phyloP scores from a whole-genome alignment of 2,797 vertebrate genomes.

The Hemitrygon akajei region DNA sequence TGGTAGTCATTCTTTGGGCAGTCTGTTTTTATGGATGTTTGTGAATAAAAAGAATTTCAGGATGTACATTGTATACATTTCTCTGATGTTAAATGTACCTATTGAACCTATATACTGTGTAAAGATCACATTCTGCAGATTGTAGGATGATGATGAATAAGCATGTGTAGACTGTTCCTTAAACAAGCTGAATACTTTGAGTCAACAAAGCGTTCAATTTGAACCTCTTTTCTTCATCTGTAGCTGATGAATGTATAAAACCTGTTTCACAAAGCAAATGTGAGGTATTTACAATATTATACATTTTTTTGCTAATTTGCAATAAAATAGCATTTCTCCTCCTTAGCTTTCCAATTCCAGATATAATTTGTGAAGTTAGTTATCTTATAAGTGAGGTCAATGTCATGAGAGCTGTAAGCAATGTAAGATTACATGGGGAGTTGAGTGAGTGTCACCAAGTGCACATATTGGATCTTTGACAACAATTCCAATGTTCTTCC shows the following conservation, averaged over 20 bases:
- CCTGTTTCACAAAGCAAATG: not conserved
- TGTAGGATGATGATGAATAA: not conserved
- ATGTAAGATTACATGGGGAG: not conserved
- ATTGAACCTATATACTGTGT: too few species aligned
- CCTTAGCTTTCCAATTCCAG: not conserved
- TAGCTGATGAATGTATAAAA: not conserved
- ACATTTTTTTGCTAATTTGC: not conserved
- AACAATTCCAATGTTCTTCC: conserved; percentile 1
- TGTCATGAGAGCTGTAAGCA: not conserved
- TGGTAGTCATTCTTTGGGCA: too few species aligned
- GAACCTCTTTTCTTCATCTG: not conserved
- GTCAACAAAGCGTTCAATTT: not conserved
- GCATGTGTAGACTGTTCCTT: not conserved
- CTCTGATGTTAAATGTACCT: too few species aligned
- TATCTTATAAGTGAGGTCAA: not conserved
- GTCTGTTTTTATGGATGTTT: too few species aligned
- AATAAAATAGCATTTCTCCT: not conserved
- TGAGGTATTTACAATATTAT: not conserved
- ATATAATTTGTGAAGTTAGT: not conserved
- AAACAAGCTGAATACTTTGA: not conserved
- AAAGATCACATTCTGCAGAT: not conserved
- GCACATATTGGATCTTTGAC: not conserved
- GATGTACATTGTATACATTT: too few species aligned
- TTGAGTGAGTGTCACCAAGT: not conserved
- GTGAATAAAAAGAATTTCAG: too few species aligned